Conservation (phyloP, 2,797 vertebrate genomes). For the Parauchenoglanis punctatus region DNA sequence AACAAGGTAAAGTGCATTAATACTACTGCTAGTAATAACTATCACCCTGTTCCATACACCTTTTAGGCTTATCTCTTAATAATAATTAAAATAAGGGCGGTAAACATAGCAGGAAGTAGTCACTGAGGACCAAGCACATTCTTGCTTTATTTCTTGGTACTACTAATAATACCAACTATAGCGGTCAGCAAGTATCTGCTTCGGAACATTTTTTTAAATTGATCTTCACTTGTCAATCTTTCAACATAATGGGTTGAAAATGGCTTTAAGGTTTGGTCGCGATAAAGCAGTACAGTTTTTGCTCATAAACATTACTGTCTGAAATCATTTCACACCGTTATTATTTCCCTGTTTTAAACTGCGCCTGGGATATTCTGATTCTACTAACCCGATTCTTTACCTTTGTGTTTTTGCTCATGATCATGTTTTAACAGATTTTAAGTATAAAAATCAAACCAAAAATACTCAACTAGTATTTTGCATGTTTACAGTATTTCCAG, state of each 20-base stretch:
- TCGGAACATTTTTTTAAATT: not conserved
- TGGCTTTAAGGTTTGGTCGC: not conserved
- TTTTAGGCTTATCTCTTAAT: not conserved
- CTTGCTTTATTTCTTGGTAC: not conserved
- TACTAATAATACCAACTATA: not conserved
- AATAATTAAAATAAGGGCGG: not conserved
- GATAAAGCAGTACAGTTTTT: not conserved
- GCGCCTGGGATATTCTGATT: not conserved
- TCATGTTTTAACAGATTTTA: not conserved
- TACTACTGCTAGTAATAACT: not conserved
- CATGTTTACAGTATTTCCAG: not conserved
- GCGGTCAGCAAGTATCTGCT: not conserved
- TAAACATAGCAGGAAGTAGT: not conserved
- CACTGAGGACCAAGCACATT: not conserved
- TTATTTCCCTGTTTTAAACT: not conserved
- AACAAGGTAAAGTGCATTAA: conserved; percentile 75
- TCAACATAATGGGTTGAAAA: not conserved
- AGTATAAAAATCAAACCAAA: not conserved
- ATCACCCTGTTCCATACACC: not conserved
- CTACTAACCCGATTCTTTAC: not conserved
- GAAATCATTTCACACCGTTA: not conserved
- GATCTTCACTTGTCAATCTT: not conserved
- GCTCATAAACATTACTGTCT: not conserved
- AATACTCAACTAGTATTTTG: not conserved
- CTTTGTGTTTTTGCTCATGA: not conserved